Conservation (phyloP, 1,140 invertebrate genomes). For the Drosophila auraria region DNA sequence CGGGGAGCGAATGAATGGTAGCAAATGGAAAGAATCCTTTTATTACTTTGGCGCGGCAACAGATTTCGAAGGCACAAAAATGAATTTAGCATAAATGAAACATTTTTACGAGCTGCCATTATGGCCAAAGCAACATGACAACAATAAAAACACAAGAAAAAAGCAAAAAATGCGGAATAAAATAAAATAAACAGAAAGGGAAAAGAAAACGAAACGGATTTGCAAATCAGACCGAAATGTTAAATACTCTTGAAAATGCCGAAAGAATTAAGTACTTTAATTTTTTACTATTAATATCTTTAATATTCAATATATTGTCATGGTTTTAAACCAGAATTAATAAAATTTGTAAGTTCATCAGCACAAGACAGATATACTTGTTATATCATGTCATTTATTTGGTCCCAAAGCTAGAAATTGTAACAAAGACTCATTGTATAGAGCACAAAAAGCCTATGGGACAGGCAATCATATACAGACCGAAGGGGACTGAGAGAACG, state of each 20-base stretch:
- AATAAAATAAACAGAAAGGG: slow-evolving; percentile 32
- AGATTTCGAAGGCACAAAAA: slow-evolving; percentile 80
- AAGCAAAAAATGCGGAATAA: slow-evolving; percentile 29
- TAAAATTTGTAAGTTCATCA: no score
- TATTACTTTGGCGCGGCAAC: slow-evolving; percentile 80
- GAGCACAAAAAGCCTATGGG: slow-evolving; percentile 21
- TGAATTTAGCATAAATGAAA: slow-evolving; percentile 84
- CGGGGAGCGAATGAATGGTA: slow-evolving; percentile 21
- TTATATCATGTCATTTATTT: not conserved
- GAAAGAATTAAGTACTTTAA: no score
- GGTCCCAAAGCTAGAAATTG: no score
- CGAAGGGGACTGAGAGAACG: slow-evolving; percentile 1
- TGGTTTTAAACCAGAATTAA: no score
- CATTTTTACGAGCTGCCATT: slow-evolving; percentile 83
- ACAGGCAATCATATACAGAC: slow-evolving; percentile 28
- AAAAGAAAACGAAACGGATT: slow-evolving; percentile 3
- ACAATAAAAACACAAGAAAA: slow-evolving; percentile 67
- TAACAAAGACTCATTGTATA: not conserved
- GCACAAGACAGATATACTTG: not conserved
- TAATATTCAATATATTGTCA: not conserved
- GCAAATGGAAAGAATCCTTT: slow-evolving; percentile 77
- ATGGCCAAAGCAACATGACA: slow-evolving; percentile 77
- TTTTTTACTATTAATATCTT: not conserved
- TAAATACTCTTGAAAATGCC: not conserved
- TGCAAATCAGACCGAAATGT: not conserved